phyloP scores from a whole-genome alignment of 2,113 vertebrate genomes.

The Rhinichthys klamathensis region DNA sequence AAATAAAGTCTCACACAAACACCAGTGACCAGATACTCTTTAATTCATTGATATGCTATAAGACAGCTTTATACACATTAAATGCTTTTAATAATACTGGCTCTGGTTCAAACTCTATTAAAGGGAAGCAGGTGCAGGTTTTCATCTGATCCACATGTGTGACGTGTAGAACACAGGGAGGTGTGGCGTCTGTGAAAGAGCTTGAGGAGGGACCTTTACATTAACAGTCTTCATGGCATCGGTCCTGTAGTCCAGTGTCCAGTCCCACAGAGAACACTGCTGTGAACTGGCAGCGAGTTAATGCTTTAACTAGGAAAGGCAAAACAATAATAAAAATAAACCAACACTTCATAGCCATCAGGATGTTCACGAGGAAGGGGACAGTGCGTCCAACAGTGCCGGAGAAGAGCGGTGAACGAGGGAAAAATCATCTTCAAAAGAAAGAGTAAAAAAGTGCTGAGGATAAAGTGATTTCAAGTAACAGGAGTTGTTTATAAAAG shows the following conservation, averaged over 20 bases:
- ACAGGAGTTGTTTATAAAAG: slow-evolving; percentile 72
- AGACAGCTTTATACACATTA: slow-evolving; percentile 27
- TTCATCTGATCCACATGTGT: background rate
- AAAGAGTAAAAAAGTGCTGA: slow-evolving; percentile 83
- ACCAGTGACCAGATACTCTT: slow-evolving; percentile 23
- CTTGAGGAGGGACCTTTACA: background rate
- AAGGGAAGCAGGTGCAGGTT: background rate
- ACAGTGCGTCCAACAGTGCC: slow-evolving; percentile 45
- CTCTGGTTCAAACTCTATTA: slow-evolving; percentile 29
- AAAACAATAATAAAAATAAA: slow-evolving; percentile 51
- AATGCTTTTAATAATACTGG: slow-evolving; percentile 15
- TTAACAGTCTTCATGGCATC: too few species aligned
- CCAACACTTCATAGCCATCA: slow-evolving; percentile 32
- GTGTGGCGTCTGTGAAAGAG: background rate
- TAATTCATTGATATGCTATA: slow-evolving; percentile 43
- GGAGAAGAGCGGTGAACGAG: background rate
- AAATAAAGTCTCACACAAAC: background rate
- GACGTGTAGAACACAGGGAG: background rate
- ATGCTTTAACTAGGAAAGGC: slow-evolving; percentile 75
- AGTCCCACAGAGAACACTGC: too few species aligned
- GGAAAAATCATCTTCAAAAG: background rate
- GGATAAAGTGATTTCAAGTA: slow-evolving; percentile 84
- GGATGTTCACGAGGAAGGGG: slow-evolving; percentile 47
- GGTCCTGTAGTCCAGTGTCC: too few species aligned
- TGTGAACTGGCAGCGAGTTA: slow-evolving; percentile 59